phyloP scores from a whole-genome alignment of 2,113 vertebrate species.

The Brachirus orientalis region DNA sequence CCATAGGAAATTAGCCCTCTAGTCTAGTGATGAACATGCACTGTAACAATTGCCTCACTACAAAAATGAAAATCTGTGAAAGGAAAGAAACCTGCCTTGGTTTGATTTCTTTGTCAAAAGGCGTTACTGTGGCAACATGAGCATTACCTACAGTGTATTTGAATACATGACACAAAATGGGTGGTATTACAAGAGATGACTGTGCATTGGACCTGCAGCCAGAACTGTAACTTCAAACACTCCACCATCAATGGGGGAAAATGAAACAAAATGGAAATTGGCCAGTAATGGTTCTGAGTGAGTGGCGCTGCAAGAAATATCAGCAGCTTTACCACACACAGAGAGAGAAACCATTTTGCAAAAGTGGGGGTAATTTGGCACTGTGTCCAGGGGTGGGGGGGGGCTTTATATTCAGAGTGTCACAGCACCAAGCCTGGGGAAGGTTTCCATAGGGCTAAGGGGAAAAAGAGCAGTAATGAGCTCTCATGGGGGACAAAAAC shows the following conservation, averaged over 20 bases:
- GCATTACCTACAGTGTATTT: constrained; percentile 26
- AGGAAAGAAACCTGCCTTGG: constrained; percentile 8
- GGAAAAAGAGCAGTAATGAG: constrained; percentile 83
- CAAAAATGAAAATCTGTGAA: constrained; percentile 10
- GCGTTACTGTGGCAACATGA: constrained; percentile 30
- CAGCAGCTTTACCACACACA: constrained; percentile 45
- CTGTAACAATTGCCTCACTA: neutral
- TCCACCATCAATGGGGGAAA: constrained; percentile 39
- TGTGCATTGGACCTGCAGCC: constrained; percentile 48
- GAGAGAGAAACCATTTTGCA: constrained; percentile 51
- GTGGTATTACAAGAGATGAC: constrained; percentile 35
- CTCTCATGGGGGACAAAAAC: constrained; percentile 77
- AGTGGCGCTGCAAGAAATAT: no score
- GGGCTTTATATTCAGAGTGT: constrained; percentile 74
- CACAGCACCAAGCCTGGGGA: constrained; percentile 67
- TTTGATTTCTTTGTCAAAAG: constrained; percentile 33
- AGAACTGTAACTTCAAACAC: constrained; percentile 52
- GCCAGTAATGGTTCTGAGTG: constrained; percentile 44
- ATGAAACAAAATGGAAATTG: constrained; percentile 62
- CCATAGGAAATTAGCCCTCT: neutral
- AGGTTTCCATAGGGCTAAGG: constrained; percentile 83
- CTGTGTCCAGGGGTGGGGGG: constrained; percentile 44
- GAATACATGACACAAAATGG: constrained; percentile 36
- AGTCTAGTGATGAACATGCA: constrained; percentile 7
- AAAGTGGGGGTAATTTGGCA: constrained; percentile 67